Evolutionary conservation across 2,113 vertebrate genomes (phyloP).

Genomic region (Telmatochromis sp.): DNA sequence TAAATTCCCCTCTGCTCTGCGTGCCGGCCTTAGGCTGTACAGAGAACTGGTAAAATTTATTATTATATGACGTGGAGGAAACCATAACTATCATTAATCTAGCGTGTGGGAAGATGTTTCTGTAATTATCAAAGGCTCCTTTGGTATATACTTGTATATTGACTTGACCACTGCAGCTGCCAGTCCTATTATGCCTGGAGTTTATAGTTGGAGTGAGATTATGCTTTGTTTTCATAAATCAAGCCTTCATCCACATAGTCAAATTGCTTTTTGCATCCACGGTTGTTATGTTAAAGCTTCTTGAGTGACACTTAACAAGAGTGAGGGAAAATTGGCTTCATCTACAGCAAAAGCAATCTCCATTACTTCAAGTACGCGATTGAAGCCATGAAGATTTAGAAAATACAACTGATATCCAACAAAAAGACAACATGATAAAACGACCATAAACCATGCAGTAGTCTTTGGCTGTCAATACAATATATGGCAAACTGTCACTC

Average conservation of each 20-base stretch:
- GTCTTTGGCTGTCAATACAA: background rate
- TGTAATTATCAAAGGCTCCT: conserved; percentile 5
- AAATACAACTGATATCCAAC: background rate
- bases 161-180: background rate
- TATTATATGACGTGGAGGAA: background rate
- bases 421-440: background rate
- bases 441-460: rapidly evolving
- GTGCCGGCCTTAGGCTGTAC: background rate
- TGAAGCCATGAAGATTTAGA: background rate
- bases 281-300: background rate
- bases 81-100: conserved; percentile 10
- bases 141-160: background rate
- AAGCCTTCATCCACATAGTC: background rate
- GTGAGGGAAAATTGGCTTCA: background rate
- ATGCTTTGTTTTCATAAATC: background rate
- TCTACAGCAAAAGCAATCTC: background rate
- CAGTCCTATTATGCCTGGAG: background rate
- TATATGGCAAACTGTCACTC: background rate
- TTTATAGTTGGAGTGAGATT: background rate
- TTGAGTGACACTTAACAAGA: background rate
- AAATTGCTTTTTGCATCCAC: background rate
- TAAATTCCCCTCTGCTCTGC: background rate
- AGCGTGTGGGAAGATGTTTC: background rate
- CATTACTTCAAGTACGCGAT: background rate
- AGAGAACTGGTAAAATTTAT: background rate